Percentiles rank a stretch among this genome's conserved stretches.
Conservation (phyloP, 2,888 invertebrate genomes). For the Tricholauxania praeusta region DNA sequence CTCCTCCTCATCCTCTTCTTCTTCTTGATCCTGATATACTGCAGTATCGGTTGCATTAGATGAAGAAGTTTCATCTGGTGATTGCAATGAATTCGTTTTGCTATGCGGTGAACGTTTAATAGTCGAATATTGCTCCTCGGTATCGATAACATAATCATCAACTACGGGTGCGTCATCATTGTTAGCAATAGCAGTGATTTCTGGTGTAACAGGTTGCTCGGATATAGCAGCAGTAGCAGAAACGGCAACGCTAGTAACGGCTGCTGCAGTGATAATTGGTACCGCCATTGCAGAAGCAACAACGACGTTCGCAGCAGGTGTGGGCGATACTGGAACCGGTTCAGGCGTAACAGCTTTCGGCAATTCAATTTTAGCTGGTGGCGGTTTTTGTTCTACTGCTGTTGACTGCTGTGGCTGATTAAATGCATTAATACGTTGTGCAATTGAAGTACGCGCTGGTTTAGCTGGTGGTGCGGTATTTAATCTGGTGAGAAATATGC, state of each 20-base stretch:
- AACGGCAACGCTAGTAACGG: not conserved
- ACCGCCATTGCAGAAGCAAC: not conserved
- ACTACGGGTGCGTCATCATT: constrained; percentile 55
- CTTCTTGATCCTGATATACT: constrained; percentile 55
- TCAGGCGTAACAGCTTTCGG: constrained; percentile 31
- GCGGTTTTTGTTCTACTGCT: constrained; percentile 29
- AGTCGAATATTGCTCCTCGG: constrained; percentile 78
- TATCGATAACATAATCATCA: constrained; percentile 75
- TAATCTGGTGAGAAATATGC: constrained; percentile 48
- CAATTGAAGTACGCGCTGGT: constrained; percentile 76
- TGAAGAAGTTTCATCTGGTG: constrained; percentile 65
- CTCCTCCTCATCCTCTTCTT: constrained; percentile 53
- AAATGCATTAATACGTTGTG: constrained; percentile 74
- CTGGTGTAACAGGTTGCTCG: constrained; percentile 55
- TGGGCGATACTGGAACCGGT: not conserved
- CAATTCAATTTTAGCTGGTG: constrained; percentile 39
- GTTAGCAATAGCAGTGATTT: constrained; percentile 55
- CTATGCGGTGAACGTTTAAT: constrained; percentile 78
- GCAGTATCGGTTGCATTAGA: constrained; percentile 61
- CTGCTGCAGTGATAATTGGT: not conserved
- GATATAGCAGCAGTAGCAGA: constrained; percentile 28
- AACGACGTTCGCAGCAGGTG: constrained; percentile 23
- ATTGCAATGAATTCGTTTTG: constrained; percentile 69
- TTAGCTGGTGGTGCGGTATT: constrained; percentile 72
- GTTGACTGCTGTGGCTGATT: constrained; percentile 59